A percentile compares a stretch with the other conserved stretches of the same genome.
These are phyloP conservation scores for Coremacera marginata DNA, from an alignment of 2,888 invertebrate genomes.

Conservation along the genomic window DNA sequence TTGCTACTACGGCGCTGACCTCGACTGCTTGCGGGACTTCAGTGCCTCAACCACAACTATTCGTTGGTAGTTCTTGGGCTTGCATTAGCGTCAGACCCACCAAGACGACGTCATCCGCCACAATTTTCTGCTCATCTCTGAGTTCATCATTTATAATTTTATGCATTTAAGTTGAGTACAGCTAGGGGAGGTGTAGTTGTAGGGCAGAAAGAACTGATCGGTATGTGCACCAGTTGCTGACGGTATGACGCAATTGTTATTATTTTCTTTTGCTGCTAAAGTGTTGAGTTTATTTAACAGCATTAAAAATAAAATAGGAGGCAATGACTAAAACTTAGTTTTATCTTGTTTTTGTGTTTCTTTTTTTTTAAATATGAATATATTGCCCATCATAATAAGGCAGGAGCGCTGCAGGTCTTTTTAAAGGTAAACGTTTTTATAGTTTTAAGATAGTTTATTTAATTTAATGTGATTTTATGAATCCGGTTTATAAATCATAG, in stretches of 20 bases:
- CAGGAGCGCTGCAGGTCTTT: neutral
- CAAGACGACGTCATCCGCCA: slow-evolving; percentile 26
- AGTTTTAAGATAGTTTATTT: no score
- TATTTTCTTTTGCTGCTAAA: slow-evolving; percentile 31
- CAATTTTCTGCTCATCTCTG: slow-evolving; percentile 29
- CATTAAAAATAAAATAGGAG: slow-evolving; percentile 31
- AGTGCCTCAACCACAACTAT: slow-evolving; percentile 5
- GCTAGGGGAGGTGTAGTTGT: slow-evolving; percentile 25
- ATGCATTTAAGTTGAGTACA: slow-evolving; percentile 65
- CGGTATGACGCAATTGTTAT: slow-evolving; percentile 10
- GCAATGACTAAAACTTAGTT: slow-evolving; percentile 4
- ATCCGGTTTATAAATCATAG: no score
- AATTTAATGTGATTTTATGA: no score
- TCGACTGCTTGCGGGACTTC: neutral
- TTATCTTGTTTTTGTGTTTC: slow-evolving; percentile 18
- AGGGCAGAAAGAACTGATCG: neutral
- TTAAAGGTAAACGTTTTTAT: no score
- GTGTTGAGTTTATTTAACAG: slow-evolving; percentile 40
- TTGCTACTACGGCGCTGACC: neutral
- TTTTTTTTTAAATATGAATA: slow-evolving; percentile 10
- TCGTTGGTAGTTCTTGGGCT: neutral
- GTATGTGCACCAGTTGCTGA: neutral
- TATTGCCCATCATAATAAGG: neutral
- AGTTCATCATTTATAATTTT: slow-evolving; percentile 66
- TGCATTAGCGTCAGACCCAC: neutral